Conservation (phyloP, 2,797 vertebrate species). For the Orientallactaga sibirica region DNA sequence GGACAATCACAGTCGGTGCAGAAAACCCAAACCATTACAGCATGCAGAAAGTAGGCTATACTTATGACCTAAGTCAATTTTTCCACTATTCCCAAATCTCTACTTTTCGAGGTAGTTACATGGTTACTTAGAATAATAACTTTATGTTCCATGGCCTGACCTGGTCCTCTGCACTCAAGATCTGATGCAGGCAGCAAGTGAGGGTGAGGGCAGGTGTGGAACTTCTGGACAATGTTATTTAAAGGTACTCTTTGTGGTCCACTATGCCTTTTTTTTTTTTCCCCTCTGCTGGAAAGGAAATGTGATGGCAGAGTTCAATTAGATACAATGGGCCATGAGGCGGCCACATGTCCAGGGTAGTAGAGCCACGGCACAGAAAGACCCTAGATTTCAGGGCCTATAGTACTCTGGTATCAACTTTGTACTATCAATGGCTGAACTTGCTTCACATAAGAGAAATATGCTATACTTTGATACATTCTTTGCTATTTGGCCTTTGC, state of each 20-base stretch:
- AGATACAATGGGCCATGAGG: not conserved
- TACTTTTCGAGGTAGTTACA: not conserved
- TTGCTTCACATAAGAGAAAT: slow-evolving; percentile 1
- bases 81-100: not conserved
- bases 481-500: not conserved
- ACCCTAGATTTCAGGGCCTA: not conserved
- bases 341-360: not conserved
- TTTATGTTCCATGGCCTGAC: too few species aligned
- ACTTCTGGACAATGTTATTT: not conserved
- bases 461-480: not conserved
- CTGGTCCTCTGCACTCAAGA: not conserved
- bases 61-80: not conserved
- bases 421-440: not conserved
- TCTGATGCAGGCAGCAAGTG: not conserved
- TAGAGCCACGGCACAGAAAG: not conserved
- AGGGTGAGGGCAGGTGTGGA: rapidly evolving
- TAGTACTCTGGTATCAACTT: not conserved
- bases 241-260: not conserved
- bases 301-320: not conserved
- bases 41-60: not conserved
- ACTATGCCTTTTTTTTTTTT: not conserved
- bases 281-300: not conserved
- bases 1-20: not conserved
- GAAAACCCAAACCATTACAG: not conserved
- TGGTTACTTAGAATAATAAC: not conserved